phyloP scores from a whole-genome alignment of 1,140 invertebrate genomes.

The Zaprionus nigranus region DNA sequence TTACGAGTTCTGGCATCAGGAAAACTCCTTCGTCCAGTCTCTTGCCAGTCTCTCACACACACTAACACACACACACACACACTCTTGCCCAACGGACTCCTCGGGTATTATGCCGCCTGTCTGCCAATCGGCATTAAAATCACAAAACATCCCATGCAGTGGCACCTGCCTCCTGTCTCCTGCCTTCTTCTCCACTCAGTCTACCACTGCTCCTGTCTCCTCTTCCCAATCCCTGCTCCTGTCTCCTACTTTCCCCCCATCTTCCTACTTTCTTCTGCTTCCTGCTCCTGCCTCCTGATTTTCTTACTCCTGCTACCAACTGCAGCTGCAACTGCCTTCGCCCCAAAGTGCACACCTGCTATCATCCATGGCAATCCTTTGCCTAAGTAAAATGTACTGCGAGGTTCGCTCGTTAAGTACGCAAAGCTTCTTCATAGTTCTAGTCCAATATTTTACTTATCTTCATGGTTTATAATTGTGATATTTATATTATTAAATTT shows the following conservation, averaged over 20 bases:
- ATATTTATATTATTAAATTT: no score
- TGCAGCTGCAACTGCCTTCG: background rate
- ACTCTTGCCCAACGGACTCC: conserved; percentile 14
- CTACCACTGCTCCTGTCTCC: background rate
- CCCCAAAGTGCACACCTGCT: conserved; percentile 26
- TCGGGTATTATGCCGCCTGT: conserved; percentile 42
- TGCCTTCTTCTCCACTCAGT: background rate
- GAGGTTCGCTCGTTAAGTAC: background rate
- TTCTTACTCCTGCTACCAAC: no score
- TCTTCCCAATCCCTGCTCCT: background rate
- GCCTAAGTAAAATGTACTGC: conserved; percentile 24
- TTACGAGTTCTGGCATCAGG: conserved; percentile 57
- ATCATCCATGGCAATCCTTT: conserved; percentile 43
- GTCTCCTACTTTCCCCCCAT: background rate
- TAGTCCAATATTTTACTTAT: no score
- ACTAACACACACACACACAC: conserved; percentile 36
- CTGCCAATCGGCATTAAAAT: conserved; percentile 81
- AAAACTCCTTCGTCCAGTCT: conserved; percentile 21
- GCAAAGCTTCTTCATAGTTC: no score
- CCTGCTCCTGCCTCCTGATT: background rate
- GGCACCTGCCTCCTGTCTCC: conserved; percentile 3
- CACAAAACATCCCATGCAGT: conserved; percentile 68
- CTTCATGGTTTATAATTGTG: no score
- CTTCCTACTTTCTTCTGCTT: background rate
- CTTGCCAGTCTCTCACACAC: conserved; percentile 9